Percentiles rank a stretch among this genome's conserved stretches.
phyloP scores from a whole-genome alignment of 2,888 invertebrate species.

The Aphrophora alni region DNA sequence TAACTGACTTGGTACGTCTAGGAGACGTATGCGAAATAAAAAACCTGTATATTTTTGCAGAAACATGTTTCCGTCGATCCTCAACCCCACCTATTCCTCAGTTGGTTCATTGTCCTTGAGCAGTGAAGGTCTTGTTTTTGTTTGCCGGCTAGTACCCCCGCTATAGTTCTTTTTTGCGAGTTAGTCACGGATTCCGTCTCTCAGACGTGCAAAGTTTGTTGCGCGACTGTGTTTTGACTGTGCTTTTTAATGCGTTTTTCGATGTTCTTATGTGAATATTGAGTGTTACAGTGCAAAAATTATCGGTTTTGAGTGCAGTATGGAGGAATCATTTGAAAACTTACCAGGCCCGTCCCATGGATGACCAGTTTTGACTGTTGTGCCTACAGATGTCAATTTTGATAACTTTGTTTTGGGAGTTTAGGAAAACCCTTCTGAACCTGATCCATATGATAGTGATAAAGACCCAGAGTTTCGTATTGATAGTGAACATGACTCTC shows the following conservation, averaged over 20 bases:
- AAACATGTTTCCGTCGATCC: background rate
- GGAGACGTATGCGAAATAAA: background rate
- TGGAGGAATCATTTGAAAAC: background rate
- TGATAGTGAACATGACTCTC: slow-evolving; percentile 11
- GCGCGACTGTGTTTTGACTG: background rate
- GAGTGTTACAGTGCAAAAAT: background rate
- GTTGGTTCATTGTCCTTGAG: background rate
- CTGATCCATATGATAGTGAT: slow-evolving; percentile 10
- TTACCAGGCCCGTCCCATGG: slow-evolving; percentile 17
- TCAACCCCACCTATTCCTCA: background rate
- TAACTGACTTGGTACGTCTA: slow-evolving; percentile 18
- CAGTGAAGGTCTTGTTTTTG: background rate
- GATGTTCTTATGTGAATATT: background rate
- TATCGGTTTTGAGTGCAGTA: background rate
- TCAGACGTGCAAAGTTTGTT: slow-evolving; percentile 11
- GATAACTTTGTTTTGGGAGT: background rate
- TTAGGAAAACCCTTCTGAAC: background rate
- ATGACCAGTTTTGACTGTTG: background rate
- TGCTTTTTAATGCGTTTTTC: background rate
- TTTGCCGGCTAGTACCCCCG: background rate
- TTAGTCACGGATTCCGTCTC: background rate
- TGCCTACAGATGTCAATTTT: background rate
- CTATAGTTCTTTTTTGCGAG: background rate
- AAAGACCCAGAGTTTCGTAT: slow-evolving; percentile 4
- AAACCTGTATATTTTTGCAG: background rate